Conservation (phyloP, 1,140 invertebrate species). For the Drosophila melanica region DNA sequence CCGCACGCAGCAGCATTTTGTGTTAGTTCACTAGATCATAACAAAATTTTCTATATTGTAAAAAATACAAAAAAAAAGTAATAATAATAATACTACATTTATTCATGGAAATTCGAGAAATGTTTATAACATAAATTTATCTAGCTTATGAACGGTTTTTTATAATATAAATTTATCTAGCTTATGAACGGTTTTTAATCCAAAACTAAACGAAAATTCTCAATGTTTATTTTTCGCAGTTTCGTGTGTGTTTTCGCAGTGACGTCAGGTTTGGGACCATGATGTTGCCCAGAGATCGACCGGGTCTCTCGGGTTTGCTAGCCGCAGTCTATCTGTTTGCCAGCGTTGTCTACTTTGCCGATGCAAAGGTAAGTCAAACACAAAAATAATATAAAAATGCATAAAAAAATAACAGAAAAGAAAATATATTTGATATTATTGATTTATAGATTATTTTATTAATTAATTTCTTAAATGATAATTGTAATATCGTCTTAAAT, state of each 20-base stretch:
- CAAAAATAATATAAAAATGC: background rate
- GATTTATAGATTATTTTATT: no score
- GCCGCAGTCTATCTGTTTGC: slow-evolving; percentile 62
- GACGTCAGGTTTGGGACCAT: slow-evolving; percentile 48
- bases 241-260: slow-evolving; percentile 67
- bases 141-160: slow-evolving; percentile 9
- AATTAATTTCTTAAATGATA: no score
- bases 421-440: no score
- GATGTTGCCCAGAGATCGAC: slow-evolving; percentile 79
- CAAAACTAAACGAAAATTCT: background rate
- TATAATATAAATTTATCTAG: slow-evolving; percentile 7
- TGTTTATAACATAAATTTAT: slow-evolving; percentile 1
- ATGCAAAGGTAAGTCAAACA: slow-evolving; percentile 81
- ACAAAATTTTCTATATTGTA: slow-evolving; percentile 9
- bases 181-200: slow-evolving; percentile 14
- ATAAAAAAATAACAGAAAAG: no score
- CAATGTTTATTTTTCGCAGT: slow-evolving; percentile 67
- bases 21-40: slow-evolving; percentile 55
- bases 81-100: background rate
- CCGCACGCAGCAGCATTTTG: slow-evolving; percentile 39
- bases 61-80: slow-evolving; percentile 3
- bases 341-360: slow-evolving; percentile 60
- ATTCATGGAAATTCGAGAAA: background rate
- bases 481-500: no score
- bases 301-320: slow-evolving; percentile 79